These are phyloP conservation scores for Cosmia trapezina DNA, from an alignment of 2,888 invertebrate species.

Conservation along the genomic window DNA sequence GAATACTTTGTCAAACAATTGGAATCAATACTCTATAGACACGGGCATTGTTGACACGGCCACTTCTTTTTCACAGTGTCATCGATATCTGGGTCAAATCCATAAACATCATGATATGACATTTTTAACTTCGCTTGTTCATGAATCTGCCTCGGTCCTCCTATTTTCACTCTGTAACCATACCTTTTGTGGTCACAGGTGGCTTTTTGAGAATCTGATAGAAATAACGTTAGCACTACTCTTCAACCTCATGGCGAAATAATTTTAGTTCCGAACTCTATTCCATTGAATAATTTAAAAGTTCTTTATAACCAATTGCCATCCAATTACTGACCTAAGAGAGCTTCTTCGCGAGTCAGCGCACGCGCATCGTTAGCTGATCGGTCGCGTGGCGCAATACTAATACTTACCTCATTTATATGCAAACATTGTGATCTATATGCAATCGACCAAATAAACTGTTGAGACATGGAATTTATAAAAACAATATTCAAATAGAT, in stretches of 20 bases:
- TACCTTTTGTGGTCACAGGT: background rate
- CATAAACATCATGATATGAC: background rate
- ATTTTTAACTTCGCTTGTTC: background rate
- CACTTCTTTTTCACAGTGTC: background rate
- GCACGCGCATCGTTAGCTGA: constrained; percentile 33
- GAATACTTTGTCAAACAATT: background rate
- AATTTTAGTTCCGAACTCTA: background rate
- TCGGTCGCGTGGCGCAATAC: constrained; percentile 18
- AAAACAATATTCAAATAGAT: background rate
- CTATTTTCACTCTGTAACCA: background rate
- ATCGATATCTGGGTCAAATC: background rate
- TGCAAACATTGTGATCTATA: constrained; percentile 23
- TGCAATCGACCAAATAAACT: background rate
- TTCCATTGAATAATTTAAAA: background rate
- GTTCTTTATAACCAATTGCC: background rate
- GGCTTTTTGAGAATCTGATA: background rate
- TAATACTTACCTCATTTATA: constrained; percentile 10
- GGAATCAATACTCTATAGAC: background rate
- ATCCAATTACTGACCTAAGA: constrained; percentile 35
- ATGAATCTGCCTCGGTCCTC: background rate
- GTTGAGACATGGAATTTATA: no score
- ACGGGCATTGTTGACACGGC: background rate
- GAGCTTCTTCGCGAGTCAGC: constrained; percentile 12
- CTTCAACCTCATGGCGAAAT: background rate
- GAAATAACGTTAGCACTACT: background rate